A percentile compares a stretch with the other conserved stretches of the same genome.
Evolutionary conservation across 2,113 vertebrate species (phyloP).

Genomic region (Grammomys surdaster): DNA sequence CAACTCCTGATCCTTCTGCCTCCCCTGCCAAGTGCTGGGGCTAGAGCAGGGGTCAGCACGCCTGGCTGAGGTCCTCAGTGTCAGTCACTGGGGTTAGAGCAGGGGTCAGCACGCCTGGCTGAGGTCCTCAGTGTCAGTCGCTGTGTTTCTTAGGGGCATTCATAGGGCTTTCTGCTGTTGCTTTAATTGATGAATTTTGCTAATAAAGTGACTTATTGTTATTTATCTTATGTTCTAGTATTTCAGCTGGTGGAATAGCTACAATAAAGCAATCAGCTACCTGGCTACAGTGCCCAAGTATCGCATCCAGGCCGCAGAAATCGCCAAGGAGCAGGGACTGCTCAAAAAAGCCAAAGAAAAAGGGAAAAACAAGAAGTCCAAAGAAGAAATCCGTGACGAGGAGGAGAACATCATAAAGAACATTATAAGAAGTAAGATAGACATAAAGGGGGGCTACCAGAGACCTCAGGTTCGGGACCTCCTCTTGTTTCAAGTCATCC

Average conservation of each 20-base stretch:
- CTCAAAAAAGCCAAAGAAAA: slow-evolving; percentile 95
- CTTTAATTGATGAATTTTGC: slow-evolving; percentile 6
- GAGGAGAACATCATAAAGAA: slow-evolving; percentile 97
- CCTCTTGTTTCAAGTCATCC: slow-evolving; percentile 94
- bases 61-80: too few species aligned
- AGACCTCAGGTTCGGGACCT: slow-evolving; percentile 96
- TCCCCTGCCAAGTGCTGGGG: not conserved
- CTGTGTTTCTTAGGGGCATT: not conserved
- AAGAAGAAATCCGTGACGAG: slow-evolving; percentile 97
- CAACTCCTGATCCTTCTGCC: not conserved
- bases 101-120: too few species aligned
- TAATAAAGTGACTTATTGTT: slow-evolving; percentile 67
- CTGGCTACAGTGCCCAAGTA: slow-evolving; percentile 96
- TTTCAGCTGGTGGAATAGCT: slow-evolving; percentile 99
- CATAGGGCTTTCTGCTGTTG: not conserved
- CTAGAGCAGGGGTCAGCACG: too few species aligned
- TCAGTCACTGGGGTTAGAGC: not conserved
- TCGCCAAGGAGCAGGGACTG: slow-evolving; percentile 96
- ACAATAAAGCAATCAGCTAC: slow-evolving; percentile 97
- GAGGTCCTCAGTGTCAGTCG: not conserved
- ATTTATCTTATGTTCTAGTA: slow-evolving; percentile 89
- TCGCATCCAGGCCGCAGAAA: slow-evolving; percentile 96
- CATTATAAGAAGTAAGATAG: slow-evolving; percentile 99
- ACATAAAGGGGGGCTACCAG: slow-evolving; percentile 98
- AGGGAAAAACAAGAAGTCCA: slow-evolving; percentile 94